These are phyloP conservation scores for Cheirogaleus medius DNA, from an alignment of 2,113 vertebrate genomes.

Conservation along the genomic window DNA sequence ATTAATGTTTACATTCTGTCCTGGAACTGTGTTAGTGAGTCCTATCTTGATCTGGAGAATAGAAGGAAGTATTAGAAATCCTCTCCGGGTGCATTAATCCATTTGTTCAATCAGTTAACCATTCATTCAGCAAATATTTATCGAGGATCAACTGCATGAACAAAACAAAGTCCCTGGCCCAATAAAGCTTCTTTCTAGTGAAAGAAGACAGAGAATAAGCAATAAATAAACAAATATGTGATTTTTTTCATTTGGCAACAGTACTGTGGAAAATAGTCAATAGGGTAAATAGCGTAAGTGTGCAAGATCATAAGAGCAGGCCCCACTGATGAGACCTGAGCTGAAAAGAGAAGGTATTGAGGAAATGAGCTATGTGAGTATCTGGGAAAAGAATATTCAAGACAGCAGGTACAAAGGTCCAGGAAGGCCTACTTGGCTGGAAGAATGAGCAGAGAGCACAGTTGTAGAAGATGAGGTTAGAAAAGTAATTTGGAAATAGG, in stretches of 20 bases:
- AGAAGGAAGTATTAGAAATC: not conserved
- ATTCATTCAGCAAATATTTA: constrained; percentile 39
- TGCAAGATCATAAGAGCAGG: not conserved
- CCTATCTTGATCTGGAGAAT: not conserved
- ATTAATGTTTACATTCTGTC: not conserved
- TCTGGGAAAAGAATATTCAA: not conserved
- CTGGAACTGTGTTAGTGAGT: not conserved
- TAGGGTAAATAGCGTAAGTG: not conserved
- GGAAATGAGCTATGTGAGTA: not conserved
- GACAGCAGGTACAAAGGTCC: not conserved
- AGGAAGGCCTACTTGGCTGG: not conserved
- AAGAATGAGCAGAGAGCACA: not conserved
- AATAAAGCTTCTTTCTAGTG: not conserved
- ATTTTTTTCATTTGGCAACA: not conserved
- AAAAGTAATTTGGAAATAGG: not conserved
- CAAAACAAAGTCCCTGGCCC: not conserved
- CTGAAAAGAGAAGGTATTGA: not conserved
- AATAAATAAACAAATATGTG: not conserved
- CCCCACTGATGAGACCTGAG: not conserved
- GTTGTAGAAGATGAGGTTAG: not conserved
- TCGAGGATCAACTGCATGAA: not conserved
- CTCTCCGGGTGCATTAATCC: not conserved
- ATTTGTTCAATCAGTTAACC: not conserved
- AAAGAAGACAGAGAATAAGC: not conserved
- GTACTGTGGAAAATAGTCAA: not conserved